Evolutionary conservation across 2,113 vertebrate species (phyloP).

Genomic region (Pycnonotus jocosus): DNA sequence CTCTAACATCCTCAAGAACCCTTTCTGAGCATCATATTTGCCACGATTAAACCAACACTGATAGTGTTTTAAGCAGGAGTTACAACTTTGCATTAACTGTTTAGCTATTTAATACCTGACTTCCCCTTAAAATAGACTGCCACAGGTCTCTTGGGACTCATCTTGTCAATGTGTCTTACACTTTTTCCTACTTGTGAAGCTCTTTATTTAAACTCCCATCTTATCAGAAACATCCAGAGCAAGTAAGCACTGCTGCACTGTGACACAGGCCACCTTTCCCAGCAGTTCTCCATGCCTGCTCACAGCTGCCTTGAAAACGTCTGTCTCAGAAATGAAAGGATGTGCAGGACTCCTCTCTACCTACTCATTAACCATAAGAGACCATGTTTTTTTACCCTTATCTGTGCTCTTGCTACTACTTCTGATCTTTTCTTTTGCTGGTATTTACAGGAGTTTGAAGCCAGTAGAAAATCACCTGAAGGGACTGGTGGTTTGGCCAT

Average conservation of each 20-base stretch:
- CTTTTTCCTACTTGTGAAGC: neutral
- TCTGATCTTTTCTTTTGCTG: neutral
- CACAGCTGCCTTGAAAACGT: neutral
- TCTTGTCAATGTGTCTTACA: neutral
- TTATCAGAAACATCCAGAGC: neutral
- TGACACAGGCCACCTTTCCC: neutral
- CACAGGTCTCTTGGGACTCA: neutral
- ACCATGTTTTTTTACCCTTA: neutral
- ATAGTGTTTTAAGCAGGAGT: neutral
- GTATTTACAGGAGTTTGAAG: neutral
- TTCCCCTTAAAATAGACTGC: neutral
- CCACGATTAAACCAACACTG: fast-evolving
- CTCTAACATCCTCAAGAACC: neutral
- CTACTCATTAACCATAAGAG: neutral
- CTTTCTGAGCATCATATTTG: neutral
- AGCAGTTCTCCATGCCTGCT: neutral
- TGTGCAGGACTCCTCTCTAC: neutral
- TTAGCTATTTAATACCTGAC: neutral
- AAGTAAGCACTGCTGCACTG: neutral
- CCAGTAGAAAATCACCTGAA: neutral
- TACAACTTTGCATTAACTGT: neutral
- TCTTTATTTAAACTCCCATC: neutral
- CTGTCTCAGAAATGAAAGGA: neutral
- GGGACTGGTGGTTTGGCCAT: neutral
- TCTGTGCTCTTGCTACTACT: neutral